These are phyloP conservation scores for Hydrolagus colliei DNA, from an alignment of 2,797 vertebrate species.

Conservation along the genomic window DNA sequence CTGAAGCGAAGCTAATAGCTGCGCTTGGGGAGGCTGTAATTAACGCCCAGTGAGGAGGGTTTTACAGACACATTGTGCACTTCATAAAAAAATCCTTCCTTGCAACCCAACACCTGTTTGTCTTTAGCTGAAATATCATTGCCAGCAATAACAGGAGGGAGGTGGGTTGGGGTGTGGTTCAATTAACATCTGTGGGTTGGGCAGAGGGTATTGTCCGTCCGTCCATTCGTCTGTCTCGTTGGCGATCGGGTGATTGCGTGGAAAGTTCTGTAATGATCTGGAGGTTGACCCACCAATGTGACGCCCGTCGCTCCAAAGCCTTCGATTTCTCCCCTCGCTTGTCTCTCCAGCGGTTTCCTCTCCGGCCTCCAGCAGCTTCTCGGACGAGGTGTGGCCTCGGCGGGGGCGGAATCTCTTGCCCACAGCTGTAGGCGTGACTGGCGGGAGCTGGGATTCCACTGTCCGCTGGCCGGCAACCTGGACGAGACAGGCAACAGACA, in stretches of 20 bases:
- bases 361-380: too few relatives aligned
- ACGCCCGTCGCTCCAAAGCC: too few relatives aligned
- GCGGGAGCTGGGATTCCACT: neutral
- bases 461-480: neutral
- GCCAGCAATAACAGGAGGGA: slow-evolving; percentile 19
- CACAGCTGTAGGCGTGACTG: neutral
- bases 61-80: neutral
- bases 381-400: too few relatives aligned
- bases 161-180: neutral
- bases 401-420: neutral
- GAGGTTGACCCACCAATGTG: too few relatives aligned
- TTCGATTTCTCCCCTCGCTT: too few relatives aligned
- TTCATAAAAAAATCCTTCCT: slow-evolving; percentile 10
- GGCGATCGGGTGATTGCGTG: too few relatives aligned
- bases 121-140: slow-evolving; percentile 10
- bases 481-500: neutral
- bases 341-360: too few relatives aligned
- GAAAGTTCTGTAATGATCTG: too few relatives aligned
- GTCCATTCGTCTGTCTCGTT: too few relatives aligned
- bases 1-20: neutral
- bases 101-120: slow-evolving; percentile 6
- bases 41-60: neutral
- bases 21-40: neutral
- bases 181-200: too few relatives aligned
- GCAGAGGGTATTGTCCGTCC: too few relatives aligned